Evolutionary conservation across 2,888 invertebrate genomes (phyloP), one percentile per base, ranked within the genome.

Genomic region (Netelia melanura): DNA sequence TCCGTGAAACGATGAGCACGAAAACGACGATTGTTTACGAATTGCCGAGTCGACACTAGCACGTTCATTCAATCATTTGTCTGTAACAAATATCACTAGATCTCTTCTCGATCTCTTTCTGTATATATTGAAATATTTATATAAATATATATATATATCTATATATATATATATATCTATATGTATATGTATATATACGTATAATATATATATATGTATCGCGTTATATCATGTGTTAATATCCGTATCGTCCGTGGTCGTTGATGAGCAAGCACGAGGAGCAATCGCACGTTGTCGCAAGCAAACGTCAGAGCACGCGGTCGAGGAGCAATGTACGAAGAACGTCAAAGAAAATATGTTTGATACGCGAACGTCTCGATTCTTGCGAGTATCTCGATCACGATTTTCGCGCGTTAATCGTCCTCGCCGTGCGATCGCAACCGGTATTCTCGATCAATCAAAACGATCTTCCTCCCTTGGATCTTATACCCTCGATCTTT

Each of bases 31-130:
- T 67, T 58, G n/a, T 43, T 30, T 77, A 67, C 21, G 21, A 43
- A n/a, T 11, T 25, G 17, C 52, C 17, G 6, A 61, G 11, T 43
- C 38, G 30, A 74, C 75, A 58, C 38, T 64, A 71, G 75, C 80
- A 83, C 83, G 71, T 78, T 23, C n/a, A 76, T 78, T 23, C 21
- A 30, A 75, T 70, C 75, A 80, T 83, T 61, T 52, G 58, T 75
- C 52, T 58, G 10, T 21, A 14, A 72, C 8, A 58, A 48, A 52
- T 62, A 67, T 68, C 72, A 62, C 62, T 21, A 72, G 30, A n/a
- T 48, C 3, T 43, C 25, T 48, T 38, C 30, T 30, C 74, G 54
- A 61, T 68, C 23, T 61, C 65, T n/a, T 62, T 56, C 21, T 52
- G 14, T 62, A 11, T 11, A 64, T 72, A n/a, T 44, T 6, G 0